Evolutionary conservation across 2,888 invertebrate genomes (phyloP), one percentile per base, ranked within the genome.

Genomic region (Rhingia rostrata): DNA sequence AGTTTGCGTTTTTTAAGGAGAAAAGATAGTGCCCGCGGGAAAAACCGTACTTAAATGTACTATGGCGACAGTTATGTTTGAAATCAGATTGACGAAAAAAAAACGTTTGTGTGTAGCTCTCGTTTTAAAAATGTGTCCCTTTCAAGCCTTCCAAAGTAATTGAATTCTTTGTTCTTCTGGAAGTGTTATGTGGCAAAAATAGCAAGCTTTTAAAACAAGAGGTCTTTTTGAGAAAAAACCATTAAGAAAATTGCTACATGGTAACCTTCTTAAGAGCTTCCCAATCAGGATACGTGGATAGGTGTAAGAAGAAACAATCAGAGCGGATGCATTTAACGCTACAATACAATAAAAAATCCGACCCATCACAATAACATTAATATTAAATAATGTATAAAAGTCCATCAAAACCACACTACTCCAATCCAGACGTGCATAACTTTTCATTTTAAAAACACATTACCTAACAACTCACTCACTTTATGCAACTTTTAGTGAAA

Each of bases 1-100:
- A 14, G 53, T 66, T 72, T 61, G 32, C 33, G n/a, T 47, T 39
- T 56, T 51, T 49, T 58, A 54, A 56, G 32, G n/a, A 4, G 43
- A 14, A 61, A 54, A 67, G 35, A 69, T 63, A 51, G 43, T 78
- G 78, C 78, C 83, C 67, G 67, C 66, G 78, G 83, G 66, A 39
- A 35, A 47, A 63, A 22, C 22, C 12, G 37, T 33, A 73, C 41
- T 37, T 45, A 60, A 67, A 63, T 67, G 56, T 60, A 35, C 61
- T 54, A 67, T 61, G 47, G 37, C 41, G 35, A 47, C 33, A 22
- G 14, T 32, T 41, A 49, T 35, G 43, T 64, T 63, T 45, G 49
- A 58, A 81, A 75, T 75, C 69, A 63, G 58, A 66, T 67, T 32
- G 54, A 22, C n/a, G 2, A 22, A 22, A 22, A 22, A 22, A 22